Conservation (phyloP, 2,113 vertebrate genomes). For the Fulmarus glacialis region DNA sequence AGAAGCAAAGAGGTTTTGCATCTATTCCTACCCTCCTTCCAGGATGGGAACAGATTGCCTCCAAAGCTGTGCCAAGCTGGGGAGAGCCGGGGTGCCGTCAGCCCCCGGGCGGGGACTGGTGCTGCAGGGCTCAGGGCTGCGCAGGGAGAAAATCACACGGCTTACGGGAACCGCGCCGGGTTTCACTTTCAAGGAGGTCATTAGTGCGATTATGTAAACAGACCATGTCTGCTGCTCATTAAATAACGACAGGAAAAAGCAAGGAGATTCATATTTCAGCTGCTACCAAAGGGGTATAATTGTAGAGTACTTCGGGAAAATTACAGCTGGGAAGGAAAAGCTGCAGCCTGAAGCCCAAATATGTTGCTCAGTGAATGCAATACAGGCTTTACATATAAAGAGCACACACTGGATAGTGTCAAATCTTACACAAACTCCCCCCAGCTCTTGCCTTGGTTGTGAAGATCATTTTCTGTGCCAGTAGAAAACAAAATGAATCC, state of each 20-base stretch:
- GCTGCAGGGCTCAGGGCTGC: accelerated
- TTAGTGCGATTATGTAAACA: not conserved
- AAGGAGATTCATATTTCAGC: not conserved
- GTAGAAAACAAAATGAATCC: not conserved
- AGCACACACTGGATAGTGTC: not conserved
- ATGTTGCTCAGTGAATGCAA: not conserved
- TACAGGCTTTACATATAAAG: not conserved
- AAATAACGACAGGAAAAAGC: not conserved
- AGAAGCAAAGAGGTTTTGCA: not conserved
- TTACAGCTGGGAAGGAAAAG: not conserved
- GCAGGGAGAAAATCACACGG: not conserved
- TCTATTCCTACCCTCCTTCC: not conserved
- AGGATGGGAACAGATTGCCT: not conserved
- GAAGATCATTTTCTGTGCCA: not conserved
- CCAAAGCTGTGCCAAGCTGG: not conserved
- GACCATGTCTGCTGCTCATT: not conserved
- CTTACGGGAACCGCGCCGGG: not conserved
- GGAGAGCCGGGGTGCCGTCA: accelerated
- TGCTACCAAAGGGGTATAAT: not conserved
- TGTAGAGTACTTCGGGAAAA: not conserved
- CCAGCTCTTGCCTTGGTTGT: not conserved
- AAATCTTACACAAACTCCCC: not conserved
- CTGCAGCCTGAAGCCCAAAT: not conserved
- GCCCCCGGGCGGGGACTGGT: not conserved
- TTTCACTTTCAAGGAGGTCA: not conserved